Conservation (phyloP, 2,113 vertebrate genomes). For the Austrofundulus limnaeus region DNA sequence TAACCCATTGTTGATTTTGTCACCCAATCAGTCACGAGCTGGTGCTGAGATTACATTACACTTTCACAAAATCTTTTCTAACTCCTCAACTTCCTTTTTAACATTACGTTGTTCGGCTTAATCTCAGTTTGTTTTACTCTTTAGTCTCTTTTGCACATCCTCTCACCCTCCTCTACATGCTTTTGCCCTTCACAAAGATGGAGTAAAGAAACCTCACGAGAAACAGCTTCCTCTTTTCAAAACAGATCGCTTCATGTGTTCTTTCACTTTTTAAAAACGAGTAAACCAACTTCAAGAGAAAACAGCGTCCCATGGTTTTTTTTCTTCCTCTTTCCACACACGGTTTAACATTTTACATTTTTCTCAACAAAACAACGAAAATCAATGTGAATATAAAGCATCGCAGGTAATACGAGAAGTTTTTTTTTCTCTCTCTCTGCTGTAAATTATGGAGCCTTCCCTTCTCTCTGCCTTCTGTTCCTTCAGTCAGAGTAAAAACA, state of each 20-base stretch:
- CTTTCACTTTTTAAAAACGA: background rate
- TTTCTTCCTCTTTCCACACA: slow-evolving; percentile 18
- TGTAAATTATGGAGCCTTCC: background rate
- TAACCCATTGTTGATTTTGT: too few relatives aligned
- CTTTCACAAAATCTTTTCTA: slow-evolving; percentile 25
- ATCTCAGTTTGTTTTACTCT: slow-evolving; percentile 59
- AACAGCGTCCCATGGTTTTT: slow-evolving; percentile 13
- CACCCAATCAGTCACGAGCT: background rate
- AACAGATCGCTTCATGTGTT: slow-evolving; percentile 13
- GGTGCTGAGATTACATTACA: slow-evolving; percentile 48
- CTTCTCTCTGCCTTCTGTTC: slow-evolving; percentile 1
- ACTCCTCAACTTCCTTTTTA: background rate
- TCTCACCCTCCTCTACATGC: slow-evolving; percentile 67
- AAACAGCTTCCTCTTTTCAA: slow-evolving; percentile 19
- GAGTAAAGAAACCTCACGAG: slow-evolving; percentile 23
- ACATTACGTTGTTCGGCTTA: background rate
- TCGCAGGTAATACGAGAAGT: slow-evolving; percentile 27
- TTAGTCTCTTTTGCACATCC: slow-evolving; percentile 67
- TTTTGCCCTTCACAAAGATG: slow-evolving; percentile 29
- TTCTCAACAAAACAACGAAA: background rate
- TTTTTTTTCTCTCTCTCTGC: slow-evolving; percentile 20
- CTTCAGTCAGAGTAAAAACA: slow-evolving; percentile 26
- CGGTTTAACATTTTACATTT: slow-evolving; percentile 34
- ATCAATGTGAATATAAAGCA: slow-evolving; percentile 14
- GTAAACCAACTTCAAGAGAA: slow-evolving; percentile 12